Percentiles rank a stretch among this genome's conserved stretches.
These are phyloP conservation scores for Nycteola revayana DNA, from an alignment of 2,888 invertebrate genomes.

Conservation along the genomic window DNA sequence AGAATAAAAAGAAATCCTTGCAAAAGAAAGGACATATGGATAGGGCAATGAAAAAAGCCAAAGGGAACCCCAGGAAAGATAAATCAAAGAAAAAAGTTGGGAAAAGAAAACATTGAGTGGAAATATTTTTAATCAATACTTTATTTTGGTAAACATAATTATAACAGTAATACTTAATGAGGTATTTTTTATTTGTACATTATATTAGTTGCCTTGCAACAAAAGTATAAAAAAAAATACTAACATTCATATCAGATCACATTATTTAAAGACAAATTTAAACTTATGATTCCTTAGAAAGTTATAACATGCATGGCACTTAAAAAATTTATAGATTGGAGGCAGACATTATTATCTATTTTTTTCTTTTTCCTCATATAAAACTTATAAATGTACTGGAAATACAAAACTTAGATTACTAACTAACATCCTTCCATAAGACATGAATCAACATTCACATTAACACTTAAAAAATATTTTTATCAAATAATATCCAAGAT, in stretches of 20 bases:
- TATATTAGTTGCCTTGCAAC: slow-evolving; percentile 1
- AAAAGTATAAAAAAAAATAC: neutral
- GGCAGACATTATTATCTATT: too few species aligned
- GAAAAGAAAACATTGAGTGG: slow-evolving; percentile 59
- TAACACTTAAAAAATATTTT: too few species aligned
- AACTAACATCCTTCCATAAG: too few species aligned
- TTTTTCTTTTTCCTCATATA: too few species aligned
- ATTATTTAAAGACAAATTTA: too few species aligned
- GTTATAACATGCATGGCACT: too few species aligned
- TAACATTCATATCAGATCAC: neutral
- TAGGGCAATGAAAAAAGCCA: slow-evolving; percentile 34
- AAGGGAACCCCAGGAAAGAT: slow-evolving; percentile 54
- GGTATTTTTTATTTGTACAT: slow-evolving; percentile 20
- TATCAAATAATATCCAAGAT: too few species aligned
- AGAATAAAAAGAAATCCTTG: slow-evolving; percentile 85
- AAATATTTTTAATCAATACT: slow-evolving; percentile 16
- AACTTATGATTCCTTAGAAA: too few species aligned
- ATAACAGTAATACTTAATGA: slow-evolving; percentile 14
- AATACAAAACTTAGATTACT: too few species aligned
- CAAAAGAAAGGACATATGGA: slow-evolving; percentile 63
- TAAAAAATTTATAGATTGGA: too few species aligned
- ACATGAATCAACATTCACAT: too few species aligned
- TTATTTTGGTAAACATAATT: slow-evolving; percentile 13
- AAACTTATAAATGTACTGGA: too few species aligned
- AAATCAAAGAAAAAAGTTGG: slow-evolving; percentile 64